A percentile compares a stretch with the other conserved stretches of the same genome.
These are phyloP conservation scores for Plutomurus gul DNA, from an alignment of 1,140 invertebrate species.

Conservation along the genomic window DNA sequence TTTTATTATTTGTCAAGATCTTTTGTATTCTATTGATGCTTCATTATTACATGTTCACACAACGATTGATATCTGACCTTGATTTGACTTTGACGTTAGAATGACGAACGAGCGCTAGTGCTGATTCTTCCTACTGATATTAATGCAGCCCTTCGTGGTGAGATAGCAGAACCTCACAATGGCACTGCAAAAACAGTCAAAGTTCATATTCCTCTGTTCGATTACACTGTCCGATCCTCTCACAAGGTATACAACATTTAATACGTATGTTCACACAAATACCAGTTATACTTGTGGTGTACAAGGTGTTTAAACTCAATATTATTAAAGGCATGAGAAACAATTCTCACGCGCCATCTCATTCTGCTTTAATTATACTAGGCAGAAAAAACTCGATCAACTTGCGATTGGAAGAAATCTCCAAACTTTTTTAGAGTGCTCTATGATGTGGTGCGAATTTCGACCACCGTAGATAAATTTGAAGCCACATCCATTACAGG, in stretches of 20 bases:
- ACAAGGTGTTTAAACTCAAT: no score
- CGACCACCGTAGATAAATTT: neutral
- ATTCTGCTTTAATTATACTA: neutral
- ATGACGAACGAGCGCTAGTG: neutral
- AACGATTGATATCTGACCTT: neutral
- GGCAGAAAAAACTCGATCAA: neutral
- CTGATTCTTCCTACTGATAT: conserved; percentile 15
- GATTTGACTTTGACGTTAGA: neutral
- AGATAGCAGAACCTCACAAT: neutral
- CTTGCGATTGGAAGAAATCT: neutral
- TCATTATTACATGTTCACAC: neutral
- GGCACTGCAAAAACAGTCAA: neutral
- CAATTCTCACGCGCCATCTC: no score
- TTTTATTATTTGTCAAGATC: no score
- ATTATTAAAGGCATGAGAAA: no score
- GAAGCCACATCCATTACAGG: neutral
- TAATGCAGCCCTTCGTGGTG: neutral
- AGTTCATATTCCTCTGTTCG: conserved; percentile 4
- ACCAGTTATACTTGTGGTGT: no score
- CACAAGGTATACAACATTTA: neutral
- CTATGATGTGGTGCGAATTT: neutral
- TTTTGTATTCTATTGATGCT: no score
- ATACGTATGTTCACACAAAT: no score
- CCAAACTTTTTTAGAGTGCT: neutral
- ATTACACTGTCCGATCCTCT: neutral